Conservation (phyloP, 1,140 invertebrate genomes). For the Temnothorax longispinosus region DNA sequence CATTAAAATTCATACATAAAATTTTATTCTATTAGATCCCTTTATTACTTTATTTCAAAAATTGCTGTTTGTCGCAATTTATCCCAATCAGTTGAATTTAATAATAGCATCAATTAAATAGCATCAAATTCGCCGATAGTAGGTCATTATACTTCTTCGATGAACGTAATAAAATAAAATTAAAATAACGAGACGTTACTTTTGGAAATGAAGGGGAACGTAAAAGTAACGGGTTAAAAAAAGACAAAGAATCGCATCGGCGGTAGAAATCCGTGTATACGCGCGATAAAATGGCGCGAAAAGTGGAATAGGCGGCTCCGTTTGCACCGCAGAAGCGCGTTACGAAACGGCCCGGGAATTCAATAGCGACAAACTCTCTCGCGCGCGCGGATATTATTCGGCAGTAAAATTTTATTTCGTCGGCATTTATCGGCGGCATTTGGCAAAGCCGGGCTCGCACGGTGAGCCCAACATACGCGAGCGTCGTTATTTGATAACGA, state of each 20-base stretch:
- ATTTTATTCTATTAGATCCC: neutral
- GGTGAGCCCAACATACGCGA: constrained; percentile 27
- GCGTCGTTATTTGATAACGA: constrained; percentile 85
- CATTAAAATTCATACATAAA: neutral
- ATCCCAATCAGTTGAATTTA: neutral
- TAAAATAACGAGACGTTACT: constrained; percentile 14
- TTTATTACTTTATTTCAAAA: neutral
- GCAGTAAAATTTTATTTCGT: constrained; percentile 85
- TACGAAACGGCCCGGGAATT: constrained; percentile 81
- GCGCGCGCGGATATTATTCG: constrained; percentile 82
- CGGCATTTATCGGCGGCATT: constrained; percentile 82
- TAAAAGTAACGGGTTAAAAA: neutral
- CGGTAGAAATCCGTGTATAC: constrained; percentile 43
- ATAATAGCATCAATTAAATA: neutral
- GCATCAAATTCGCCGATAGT: neutral
- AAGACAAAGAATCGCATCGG: constrained; percentile 32
- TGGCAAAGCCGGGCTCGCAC: constrained; percentile 60
- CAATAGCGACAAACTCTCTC: constrained; percentile 84
- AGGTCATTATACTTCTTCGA: neutral
- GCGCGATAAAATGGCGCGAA: constrained; percentile 36
- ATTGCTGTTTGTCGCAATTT: neutral
- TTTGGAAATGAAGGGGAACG: neutral
- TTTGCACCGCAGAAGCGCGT: constrained; percentile 14
- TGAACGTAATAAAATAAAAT: neutral
- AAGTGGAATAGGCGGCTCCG: constrained; percentile 29